Evolutionary conservation across 2,888 invertebrate species (phyloP).

Genomic region (Papilio gigon): DNA sequence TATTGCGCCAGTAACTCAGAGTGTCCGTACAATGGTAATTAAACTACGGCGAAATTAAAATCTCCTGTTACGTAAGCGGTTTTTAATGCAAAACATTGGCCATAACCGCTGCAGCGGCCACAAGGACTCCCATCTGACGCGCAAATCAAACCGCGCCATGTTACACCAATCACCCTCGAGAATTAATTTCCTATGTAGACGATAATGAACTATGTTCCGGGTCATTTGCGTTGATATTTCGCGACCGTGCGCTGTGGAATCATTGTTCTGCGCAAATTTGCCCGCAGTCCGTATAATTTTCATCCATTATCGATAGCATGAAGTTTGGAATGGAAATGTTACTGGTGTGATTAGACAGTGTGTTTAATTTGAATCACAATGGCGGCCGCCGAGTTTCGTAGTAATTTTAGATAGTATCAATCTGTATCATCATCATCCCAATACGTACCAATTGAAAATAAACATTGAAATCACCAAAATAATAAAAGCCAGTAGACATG

Average conservation of each 20-base stretch:
- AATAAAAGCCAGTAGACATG: too few species aligned
- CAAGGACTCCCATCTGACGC: constrained; percentile 47
- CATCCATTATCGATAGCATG: constrained; percentile 20
- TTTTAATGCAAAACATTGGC: constrained; percentile 49
- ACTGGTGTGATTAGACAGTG: constrained; percentile 14
- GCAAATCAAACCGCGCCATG: constrained; percentile 52
- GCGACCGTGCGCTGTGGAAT: constrained; percentile 59
- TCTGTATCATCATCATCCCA: too few species aligned
- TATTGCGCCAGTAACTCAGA: constrained; percentile 24
- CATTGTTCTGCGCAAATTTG: constrained; percentile 61
- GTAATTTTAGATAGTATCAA: neutral
- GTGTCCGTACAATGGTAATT: neutral
- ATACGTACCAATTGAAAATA: too few species aligned
- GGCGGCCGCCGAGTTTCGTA: neutral
- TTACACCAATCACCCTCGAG: constrained; percentile 58
- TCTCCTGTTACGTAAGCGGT: constrained; percentile 36
- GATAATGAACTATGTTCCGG: constrained; percentile 63
- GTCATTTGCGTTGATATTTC: constrained; percentile 68
- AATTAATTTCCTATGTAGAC: constrained; percentile 71
- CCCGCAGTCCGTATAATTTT: constrained; percentile 45
- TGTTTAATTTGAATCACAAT: constrained; percentile 18
- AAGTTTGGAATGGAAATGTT: constrained; percentile 15
- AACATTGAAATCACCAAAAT: too few species aligned
- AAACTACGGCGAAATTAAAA: constrained; percentile 31
- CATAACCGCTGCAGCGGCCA: constrained; percentile 44